These are phyloP conservation scores for Listronotus bonariensis DNA, from an alignment of 1,140 invertebrate genomes.

Conservation along the genomic window DNA sequence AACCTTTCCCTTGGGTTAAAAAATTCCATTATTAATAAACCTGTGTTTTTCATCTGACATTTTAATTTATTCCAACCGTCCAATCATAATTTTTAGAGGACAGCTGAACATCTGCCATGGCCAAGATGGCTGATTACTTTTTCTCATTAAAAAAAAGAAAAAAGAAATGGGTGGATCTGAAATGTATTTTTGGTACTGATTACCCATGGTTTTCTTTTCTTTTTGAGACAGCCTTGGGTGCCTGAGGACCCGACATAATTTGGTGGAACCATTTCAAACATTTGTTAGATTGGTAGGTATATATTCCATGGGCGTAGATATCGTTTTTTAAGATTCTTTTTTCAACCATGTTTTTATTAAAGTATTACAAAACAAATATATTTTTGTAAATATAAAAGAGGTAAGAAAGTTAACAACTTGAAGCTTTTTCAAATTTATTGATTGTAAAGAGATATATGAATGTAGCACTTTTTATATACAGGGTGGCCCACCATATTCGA, in stretches of 20 bases:
- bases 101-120: constrained; percentile 26
- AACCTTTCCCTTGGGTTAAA: constrained; percentile 4
- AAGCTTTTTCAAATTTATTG: too few relatives aligned
- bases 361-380: too few relatives aligned
- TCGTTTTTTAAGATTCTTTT: too few relatives aligned
- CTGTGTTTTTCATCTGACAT: constrained; percentile 29
- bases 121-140: constrained; percentile 32
- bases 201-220: constrained; percentile 23
- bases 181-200: constrained; percentile 30
- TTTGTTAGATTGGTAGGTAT: constrained; percentile 25
- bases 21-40: constrained; percentile 29
- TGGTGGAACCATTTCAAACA: constrained; percentile 33
- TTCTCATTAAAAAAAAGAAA: constrained; percentile 29
- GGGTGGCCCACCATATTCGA: too few relatives aligned
- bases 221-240: constrained; percentile 30
- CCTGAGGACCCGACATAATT: constrained; percentile 28
- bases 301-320: constrained; percentile 14
- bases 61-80: constrained; percentile 29
- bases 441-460: too few relatives aligned
- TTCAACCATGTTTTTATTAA: too few relatives aligned
- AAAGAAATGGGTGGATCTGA: constrained; percentile 20
- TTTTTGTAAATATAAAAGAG: too few relatives aligned
- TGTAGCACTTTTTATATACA: too few relatives aligned
- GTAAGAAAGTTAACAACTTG: too few relatives aligned
- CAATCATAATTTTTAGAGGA: constrained; percentile 35